These are phyloP conservation scores for Hirtodrosophila histrioides DNA, from an alignment of 2,888 invertebrate species.

Conservation along the genomic window DNA sequence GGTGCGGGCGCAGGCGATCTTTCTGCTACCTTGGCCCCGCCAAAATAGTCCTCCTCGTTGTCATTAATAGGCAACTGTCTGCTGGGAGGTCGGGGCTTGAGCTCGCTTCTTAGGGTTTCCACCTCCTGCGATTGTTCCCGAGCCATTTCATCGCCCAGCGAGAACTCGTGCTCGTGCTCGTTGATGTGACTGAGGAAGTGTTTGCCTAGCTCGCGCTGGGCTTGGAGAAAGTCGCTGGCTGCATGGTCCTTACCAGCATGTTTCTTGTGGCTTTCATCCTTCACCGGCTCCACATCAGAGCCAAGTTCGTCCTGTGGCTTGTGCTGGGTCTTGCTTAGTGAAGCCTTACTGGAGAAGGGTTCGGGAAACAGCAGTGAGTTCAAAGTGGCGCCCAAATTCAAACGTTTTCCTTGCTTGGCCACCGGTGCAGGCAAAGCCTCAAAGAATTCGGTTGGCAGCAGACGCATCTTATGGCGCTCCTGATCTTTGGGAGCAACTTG, in stretches of 20 bases:
- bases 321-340: constrained; percentile 17
- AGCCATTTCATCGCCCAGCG: constrained; percentile 24
- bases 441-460: constrained; percentile 79
- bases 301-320: constrained; percentile 28
- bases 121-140: constrained; percentile 20
- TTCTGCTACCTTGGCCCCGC: constrained; percentile 32
- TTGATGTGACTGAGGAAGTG: constrained; percentile 64
- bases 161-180: constrained; percentile 41
- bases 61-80: neutral
- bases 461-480: constrained; percentile 37
- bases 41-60: constrained; percentile 54
- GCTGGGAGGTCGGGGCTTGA: neutral
- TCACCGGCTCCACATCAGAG: constrained; percentile 47
- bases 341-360: constrained; percentile 63
- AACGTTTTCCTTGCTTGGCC: constrained; percentile 37
- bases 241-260: constrained; percentile 38
- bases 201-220: constrained; percentile 68
- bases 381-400: constrained; percentile 61
- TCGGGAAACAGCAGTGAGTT: constrained; percentile 74
- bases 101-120: neutral
- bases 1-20: constrained; percentile 17
- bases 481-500: neutral
- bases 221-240: constrained; percentile 64
- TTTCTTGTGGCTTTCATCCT: constrained; percentile 34
- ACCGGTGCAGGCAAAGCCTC: constrained; percentile 67